Evolutionary conservation across 2,797 vertebrate species (phyloP), one percentile per base, ranked within the genome.

Genomic region (Gastrophryne carolinensis): DNA sequence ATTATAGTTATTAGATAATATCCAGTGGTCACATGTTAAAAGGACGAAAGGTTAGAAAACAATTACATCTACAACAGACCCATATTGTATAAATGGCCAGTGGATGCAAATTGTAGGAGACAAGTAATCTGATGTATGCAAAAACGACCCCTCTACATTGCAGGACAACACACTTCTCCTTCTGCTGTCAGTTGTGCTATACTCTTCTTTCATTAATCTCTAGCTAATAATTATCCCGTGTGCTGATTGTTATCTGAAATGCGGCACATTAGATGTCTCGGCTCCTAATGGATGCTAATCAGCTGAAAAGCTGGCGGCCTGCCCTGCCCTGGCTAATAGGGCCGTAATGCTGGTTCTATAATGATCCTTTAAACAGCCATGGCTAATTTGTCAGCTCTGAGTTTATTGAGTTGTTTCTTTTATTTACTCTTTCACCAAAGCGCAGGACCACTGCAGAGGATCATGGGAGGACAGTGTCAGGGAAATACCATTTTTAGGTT

Each of bases 281-380:
- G 24, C 29, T 53, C 64, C 8, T 63, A 73, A 63, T 64, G 60
- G 21, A 54, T 1, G n/a, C 12, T 49, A 63, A 54, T 50, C 10
- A 27, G 6, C 12, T n/a, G 34, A 24, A 68, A 50, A 27, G 56
- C 24, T 5, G 23, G 15, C 17, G 17, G 4, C 9, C 2, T 2
- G 17, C 9, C 11, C 34, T n/a, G 35, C 60, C 60, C 60, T 11
- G 6, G 13, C 17, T 19, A 21, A n/a, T 47, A 21, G 12, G 6
- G 10, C 49, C 9, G 34, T 3, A 54, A 37, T 5, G 17, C 56
- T 6, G 1, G 30, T 13, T 34, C 1, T 32, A 60, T 35, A 34
- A 41, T 62, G 1, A 62, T 41, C 23, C 15, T 5, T 24, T 26
- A 26, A n/a, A 7, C 13, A 17, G 35, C 35, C 15, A n/a, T n/a